Evolutionary conservation across 1,140 invertebrate genomes (phyloP).

Genomic region (Zaprionus taronus): DNA sequence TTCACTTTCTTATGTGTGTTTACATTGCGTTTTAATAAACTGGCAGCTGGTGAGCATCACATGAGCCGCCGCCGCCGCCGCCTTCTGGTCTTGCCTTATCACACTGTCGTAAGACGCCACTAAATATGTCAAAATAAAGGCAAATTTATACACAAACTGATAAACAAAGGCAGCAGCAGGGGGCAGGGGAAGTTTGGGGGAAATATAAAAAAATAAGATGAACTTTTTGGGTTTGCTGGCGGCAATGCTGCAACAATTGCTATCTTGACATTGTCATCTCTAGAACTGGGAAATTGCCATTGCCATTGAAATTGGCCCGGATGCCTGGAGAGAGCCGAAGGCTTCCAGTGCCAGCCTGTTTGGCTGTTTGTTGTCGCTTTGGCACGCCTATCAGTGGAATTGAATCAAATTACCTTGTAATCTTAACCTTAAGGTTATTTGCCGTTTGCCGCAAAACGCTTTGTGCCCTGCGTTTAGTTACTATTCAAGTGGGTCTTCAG

Average conservation of each 20-base stretch:
- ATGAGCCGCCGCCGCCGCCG: constrained; percentile 22
- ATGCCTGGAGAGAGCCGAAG: neutral
- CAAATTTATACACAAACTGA: constrained; percentile 80
- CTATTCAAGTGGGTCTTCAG: constrained; percentile 59
- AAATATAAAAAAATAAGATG: constrained; percentile 36
- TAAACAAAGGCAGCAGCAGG: constrained; percentile 46
- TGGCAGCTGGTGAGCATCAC: constrained; percentile 37
- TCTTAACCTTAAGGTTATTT: constrained; percentile 85
- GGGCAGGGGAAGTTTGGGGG: neutral
- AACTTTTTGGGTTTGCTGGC: constrained; percentile 43
- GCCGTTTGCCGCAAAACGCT: constrained; percentile 77
- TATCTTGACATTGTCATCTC: constrained; percentile 79
- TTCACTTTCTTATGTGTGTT: constrained; percentile 45
- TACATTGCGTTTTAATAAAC: constrained; percentile 69
- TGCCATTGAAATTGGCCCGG: constrained; percentile 31
- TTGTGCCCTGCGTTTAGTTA: constrained; percentile 80
- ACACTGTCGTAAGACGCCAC: constrained; percentile 50
- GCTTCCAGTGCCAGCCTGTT: neutral
- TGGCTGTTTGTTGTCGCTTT: constrained; percentile 42
- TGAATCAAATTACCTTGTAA: constrained; percentile 85
- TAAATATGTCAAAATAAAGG: constrained; percentile 81
- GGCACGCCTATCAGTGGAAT: constrained; percentile 83
- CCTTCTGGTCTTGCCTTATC: constrained; percentile 47
- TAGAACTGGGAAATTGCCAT: constrained; percentile 71
- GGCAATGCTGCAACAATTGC: constrained; percentile 70